Evolutionary conservation across 2,113 vertebrate genomes (phyloP).

Genomic region (Callithrix jacchus): DNA sequence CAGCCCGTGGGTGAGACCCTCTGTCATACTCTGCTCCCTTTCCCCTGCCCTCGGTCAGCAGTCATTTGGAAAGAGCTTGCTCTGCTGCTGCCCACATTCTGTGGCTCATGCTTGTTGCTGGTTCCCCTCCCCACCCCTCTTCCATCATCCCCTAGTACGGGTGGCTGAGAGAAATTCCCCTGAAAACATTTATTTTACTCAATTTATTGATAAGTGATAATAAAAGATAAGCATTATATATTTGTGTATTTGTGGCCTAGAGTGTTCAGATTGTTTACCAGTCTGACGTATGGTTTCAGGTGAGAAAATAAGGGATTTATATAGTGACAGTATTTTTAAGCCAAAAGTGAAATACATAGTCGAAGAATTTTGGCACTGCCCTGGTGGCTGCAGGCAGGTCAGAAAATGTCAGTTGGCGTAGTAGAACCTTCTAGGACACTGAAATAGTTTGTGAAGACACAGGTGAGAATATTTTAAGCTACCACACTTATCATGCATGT

Average conservation of each 20-base stretch:
- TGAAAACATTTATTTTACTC: not conserved
- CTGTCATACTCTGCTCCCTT: not conserved
- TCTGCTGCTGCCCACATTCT: not conserved
- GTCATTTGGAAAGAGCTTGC: not conserved
- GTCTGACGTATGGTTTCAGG: not conserved
- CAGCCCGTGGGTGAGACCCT: not conserved
- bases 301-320: not conserved
- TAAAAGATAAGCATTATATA: not conserved
- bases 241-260: not conserved
- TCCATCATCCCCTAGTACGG: not conserved
- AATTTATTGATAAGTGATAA: not conserved
- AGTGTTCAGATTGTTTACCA: not conserved
- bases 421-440: not conserved
- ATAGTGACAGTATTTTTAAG: slow-evolving; percentile 4
- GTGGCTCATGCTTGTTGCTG: not conserved
- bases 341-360: not conserved
- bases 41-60: not conserved
- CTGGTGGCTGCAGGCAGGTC: not conserved
- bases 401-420: not conserved
- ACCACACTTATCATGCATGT: not conserved
- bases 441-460: not conserved
- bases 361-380: not conserved
- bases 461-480: not conserved
- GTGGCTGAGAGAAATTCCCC: not conserved
- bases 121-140: not conserved